Evolutionary conservation across 1,140 invertebrate genomes (phyloP).

Genomic region (Drosophila burlai): DNA sequence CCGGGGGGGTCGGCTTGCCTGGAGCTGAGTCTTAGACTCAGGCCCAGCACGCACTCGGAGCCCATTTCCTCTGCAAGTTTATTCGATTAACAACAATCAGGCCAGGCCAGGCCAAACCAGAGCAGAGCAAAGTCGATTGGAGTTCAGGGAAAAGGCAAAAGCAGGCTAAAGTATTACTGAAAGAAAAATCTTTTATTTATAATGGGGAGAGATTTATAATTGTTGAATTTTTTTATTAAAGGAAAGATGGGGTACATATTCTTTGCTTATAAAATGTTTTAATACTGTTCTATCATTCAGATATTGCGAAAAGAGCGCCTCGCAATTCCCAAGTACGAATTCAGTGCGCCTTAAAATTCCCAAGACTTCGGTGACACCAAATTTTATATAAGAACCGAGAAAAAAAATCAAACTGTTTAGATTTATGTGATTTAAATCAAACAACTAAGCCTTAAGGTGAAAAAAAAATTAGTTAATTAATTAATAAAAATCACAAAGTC

Average conservation of each 20-base stretch:
- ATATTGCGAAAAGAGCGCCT: too few relatives aligned
- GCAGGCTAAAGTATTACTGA: background rate
- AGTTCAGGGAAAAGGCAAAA: constrained; percentile 25
- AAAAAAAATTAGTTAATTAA: background rate
- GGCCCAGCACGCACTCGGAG: constrained; percentile 70
- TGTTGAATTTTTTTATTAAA: too few relatives aligned
- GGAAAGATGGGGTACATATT: too few relatives aligned
- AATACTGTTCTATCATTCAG: background rate
- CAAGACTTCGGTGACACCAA: background rate
- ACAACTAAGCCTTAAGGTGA: background rate
- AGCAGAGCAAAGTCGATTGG: constrained; percentile 46
- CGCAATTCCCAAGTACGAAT: too few relatives aligned
- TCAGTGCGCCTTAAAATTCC: background rate
- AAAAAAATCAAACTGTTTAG: too few relatives aligned
- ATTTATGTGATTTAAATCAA: too few relatives aligned
- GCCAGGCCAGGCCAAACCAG: constrained; percentile 42
- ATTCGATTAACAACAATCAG: constrained; percentile 77
- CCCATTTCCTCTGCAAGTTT: constrained; percentile 74
- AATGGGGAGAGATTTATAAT: background rate
- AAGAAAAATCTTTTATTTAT: background rate
- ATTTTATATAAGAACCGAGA: too few relatives aligned
- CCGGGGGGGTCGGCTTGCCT: background rate
- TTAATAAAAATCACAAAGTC: accelerated
- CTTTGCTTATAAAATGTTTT: background rate
- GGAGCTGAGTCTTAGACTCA: constrained; percentile 16